Conservation (phyloP, 2,113 vertebrate species). For the Microcebus griseorufus region DNA sequence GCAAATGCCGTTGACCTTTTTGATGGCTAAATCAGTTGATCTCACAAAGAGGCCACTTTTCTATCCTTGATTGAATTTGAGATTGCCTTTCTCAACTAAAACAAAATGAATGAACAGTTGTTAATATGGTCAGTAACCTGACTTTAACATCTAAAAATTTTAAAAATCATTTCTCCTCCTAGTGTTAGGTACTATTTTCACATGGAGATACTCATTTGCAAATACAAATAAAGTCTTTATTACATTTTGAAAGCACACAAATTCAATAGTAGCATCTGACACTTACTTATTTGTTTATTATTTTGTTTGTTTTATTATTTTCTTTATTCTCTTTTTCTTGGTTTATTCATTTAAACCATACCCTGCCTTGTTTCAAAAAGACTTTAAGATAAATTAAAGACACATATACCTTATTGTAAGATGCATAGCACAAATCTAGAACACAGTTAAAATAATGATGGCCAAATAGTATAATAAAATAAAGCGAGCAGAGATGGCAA, state of each 20-base stretch:
- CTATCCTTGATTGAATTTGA: conserved; percentile 34
- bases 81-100: conserved; percentile 55
- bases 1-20: conserved; percentile 23
- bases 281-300: neutral
- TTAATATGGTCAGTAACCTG: neutral
- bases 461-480: neutral
- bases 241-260: neutral
- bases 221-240: conserved; percentile 1
- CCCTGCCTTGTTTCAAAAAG: neutral
- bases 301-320: neutral
- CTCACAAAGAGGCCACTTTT: conserved; percentile 44
- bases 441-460: neutral
- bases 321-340: neutral
- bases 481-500: neutral
- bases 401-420: neutral
- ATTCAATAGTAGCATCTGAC: neutral
- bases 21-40: conserved; percentile 18
- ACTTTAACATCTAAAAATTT: conserved; percentile 21
- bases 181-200: neutral
- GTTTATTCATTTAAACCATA: neutral
- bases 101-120: neutral
- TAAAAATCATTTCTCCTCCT: neutral
- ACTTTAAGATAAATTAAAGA: neutral
- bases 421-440: neutral
- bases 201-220: neutral